Evolutionary conservation across 2,888 invertebrate species (phyloP), one percentile per base, ranked within the genome.

Genomic region (Dasypogon diadema): DNA sequence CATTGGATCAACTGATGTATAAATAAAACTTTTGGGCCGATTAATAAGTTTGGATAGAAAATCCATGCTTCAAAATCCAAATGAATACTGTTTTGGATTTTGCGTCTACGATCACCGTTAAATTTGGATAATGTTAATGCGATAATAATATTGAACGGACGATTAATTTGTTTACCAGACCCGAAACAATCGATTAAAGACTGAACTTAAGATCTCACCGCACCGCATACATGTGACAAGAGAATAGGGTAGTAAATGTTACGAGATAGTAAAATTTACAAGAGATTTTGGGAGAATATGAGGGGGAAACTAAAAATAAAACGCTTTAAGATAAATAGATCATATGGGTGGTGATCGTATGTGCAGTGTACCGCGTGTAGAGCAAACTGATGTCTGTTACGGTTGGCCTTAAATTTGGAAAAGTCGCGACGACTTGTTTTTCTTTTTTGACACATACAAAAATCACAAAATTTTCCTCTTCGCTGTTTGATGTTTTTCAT

Each of bases 1-100:
- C 55, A 77, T 76, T 78, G 76, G 76, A 68, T 80, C 79, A 74
- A 77, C 78, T 77, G 76, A 79, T 73, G 81, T 22, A 12, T 16
- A 58, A 42, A 80, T 79, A 76, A 82, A 79, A 81, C 83, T 84
- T 74, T 80, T 82, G 51, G 85, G 82, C 54, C 85, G 83, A 79
- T 83, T 84, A 68, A 85, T 84, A 16, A 85, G 79, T 80, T 84
- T 85, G 12, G 85, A 82, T 80, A 85, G 80, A 79, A 85, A 85
- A 81, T 85, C 83, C 85, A 85, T 85, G 6, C 16, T 46, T n/a
- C 16, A 8, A 4, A 22, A 16, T 55, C 55, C 26, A 26, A 2
- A 1, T 4, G n/a, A 26, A 2, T 56, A 24, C 56, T 5, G 2
- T 26, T 54, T 26, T 30, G 18, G 6, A 14, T 26, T 26, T n/a